These are phyloP conservation scores for Drosophila neotestacea DNA, from an alignment of 2,888 invertebrate species.

Conservation along the genomic window DNA sequence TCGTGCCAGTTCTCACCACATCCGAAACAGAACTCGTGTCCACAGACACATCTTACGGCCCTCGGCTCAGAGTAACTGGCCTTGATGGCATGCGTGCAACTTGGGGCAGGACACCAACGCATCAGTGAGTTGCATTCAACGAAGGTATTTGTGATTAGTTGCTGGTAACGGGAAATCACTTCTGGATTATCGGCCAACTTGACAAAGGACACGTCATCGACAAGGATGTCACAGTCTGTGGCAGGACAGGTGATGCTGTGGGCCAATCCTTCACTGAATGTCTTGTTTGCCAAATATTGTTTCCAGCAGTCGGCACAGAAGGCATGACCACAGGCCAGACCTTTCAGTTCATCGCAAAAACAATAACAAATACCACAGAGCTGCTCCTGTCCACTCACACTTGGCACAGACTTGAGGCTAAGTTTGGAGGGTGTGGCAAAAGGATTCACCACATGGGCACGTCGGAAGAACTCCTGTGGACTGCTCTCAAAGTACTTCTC, in stretches of 20 bases:
- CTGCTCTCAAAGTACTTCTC: constrained; percentile 98
- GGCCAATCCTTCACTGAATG: constrained; percentile 98
- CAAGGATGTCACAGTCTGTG: constrained; percentile 97
- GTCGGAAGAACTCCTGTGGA: constrained; percentile 96
- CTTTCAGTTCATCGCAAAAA: constrained; percentile 96
- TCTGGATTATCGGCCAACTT: constrained; percentile 93
- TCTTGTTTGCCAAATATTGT: constrained; percentile 98
- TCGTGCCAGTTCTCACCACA: constrained; percentile 99
- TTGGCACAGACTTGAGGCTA: constrained; percentile 78
- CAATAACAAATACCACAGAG: constrained; percentile 96
- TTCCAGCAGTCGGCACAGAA: constrained; percentile 98
- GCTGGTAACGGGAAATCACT: constrained; percentile 97
- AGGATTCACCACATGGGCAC: constrained; percentile 97
- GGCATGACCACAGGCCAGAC: constrained; percentile 97
- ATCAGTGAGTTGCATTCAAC: constrained; percentile 98
- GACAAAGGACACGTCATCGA: constrained; percentile 98
- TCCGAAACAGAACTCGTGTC: constrained; percentile 96
- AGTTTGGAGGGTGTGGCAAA: constrained; percentile 90
- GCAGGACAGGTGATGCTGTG: constrained; percentile 98
- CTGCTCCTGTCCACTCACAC: constrained; percentile 87
- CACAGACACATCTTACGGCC: constrained; percentile 96
- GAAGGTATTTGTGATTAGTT: constrained; percentile 98
- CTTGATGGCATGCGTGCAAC: constrained; percentile 97
- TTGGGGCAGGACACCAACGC: constrained; percentile 99
- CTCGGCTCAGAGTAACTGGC: constrained; percentile 95